phyloP scores from a whole-genome alignment of 1,140 invertebrate genomes.

The Euwallacea similis region DNA sequence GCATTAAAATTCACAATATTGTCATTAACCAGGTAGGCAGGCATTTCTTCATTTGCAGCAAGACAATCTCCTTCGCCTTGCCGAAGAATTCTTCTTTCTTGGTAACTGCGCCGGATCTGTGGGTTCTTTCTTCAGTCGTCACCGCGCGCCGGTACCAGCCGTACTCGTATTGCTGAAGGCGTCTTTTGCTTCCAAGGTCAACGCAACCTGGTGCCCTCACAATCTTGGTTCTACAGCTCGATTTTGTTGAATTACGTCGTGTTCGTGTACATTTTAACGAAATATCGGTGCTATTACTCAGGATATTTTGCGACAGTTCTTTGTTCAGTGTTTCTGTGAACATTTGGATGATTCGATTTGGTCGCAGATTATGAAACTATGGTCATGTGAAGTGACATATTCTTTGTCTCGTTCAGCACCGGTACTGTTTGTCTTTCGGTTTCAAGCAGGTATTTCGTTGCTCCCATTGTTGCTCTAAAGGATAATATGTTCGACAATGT shows the following conservation, averaged over 20 bases:
- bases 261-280: background rate
- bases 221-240: conserved; percentile 7
- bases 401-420: no score
- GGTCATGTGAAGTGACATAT: no score
- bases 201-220: conserved; percentile 34
- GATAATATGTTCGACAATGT: no score
- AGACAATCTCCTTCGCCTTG: conserved; percentile 23
- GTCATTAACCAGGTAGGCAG: background rate
- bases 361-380: no score
- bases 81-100: conserved; percentile 27
- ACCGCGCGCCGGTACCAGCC: conserved; percentile 26
- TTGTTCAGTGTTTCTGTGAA: background rate
- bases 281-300: no score
- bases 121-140: conserved; percentile 34
- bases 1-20: background rate
- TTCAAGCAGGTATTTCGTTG: no score
- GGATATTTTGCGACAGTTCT: conserved; percentile 9
- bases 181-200: conserved; percentile 33
- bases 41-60: background rate
- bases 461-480: no score
- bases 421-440: no score
- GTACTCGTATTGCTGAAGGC: conserved; percentile 6
- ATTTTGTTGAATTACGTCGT: conserved; percentile 16
- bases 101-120: conserved; percentile 22
- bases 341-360: no score